A percentile compares a stretch with the other conserved stretches of the same genome.
phyloP scores from a whole-genome alignment of 2,797 vertebrate genomes.

The Catamblyrhynchus diadema region DNA sequence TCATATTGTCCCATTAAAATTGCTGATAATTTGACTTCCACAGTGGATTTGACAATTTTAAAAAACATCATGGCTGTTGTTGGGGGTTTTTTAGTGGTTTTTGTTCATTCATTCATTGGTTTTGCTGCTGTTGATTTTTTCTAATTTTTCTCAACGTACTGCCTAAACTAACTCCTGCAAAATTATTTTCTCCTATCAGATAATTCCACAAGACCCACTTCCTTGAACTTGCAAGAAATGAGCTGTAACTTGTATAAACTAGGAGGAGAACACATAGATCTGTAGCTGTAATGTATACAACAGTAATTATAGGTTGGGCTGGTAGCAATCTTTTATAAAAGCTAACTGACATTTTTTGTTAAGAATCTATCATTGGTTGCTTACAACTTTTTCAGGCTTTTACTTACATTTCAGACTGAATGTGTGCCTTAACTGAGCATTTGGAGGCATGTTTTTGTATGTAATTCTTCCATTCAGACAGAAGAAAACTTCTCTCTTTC shows the following conservation, averaged over 20 bases:
- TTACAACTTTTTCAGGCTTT: not conserved
- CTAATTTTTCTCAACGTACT: not conserved
- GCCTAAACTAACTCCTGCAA: not conserved
- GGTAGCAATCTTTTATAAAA: not conserved
- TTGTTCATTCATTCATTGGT: not conserved
- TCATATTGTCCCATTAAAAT: not conserved
- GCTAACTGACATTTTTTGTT: not conserved
- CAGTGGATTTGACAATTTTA: not conserved
- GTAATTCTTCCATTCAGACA: not conserved
- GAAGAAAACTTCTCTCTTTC: not conserved
- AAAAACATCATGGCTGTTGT: not conserved
- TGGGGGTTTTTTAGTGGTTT: not conserved
- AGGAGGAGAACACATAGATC: not conserved
- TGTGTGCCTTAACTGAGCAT: not conserved
- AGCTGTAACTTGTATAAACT: not conserved
- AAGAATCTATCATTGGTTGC: not conserved
- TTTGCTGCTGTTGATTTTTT: not conserved
- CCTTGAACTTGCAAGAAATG: not conserved
- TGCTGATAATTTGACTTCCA: not conserved
- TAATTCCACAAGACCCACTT: not conserved
- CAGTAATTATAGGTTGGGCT: not conserved
- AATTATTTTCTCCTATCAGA: not conserved
- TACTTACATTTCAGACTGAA: not conserved
- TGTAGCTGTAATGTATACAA: not conserved
- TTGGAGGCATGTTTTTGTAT: not conserved